These are phyloP conservation scores for Manacus vitellinus DNA, from an alignment of 2,113 vertebrate species.

Conservation along the genomic window DNA sequence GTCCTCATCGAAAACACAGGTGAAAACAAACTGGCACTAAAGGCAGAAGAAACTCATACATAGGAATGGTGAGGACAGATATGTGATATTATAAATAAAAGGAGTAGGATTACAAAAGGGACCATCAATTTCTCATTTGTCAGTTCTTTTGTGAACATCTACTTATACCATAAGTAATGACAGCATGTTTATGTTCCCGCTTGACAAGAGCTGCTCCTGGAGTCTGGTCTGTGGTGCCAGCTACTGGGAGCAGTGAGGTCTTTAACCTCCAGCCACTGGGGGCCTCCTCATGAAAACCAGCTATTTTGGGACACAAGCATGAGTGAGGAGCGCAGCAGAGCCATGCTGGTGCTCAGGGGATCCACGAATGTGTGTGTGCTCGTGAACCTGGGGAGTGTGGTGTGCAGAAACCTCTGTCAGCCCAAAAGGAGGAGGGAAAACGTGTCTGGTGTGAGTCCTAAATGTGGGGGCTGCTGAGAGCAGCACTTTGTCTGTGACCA, in stretches of 20 bases:
- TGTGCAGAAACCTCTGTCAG: not conserved
- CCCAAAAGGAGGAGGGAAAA: not conserved
- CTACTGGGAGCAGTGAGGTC: not conserved
- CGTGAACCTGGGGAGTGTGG: not conserved
- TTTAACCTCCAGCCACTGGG: not conserved
- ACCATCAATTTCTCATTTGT: not conserved
- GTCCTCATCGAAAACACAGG: not conserved
- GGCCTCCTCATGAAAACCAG: accelerated
- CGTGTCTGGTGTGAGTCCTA: not conserved
- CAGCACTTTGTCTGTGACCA: accelerated
- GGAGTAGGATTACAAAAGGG: not conserved
- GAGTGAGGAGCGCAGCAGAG: not conserved
- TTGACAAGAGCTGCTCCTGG: not conserved
- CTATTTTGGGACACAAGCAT: accelerated
- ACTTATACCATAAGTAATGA: not conserved
- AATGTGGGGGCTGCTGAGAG: not conserved
- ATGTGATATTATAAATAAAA: not conserved
- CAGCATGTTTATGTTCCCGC: not conserved
- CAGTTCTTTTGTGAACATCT: not conserved
- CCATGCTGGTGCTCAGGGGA: accelerated
- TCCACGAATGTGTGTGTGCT: accelerated
- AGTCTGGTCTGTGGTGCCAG: not conserved
- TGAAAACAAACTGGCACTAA: not conserved
- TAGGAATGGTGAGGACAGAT: not conserved
- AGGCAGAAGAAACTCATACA: not conserved